A percentile compares a stretch with the other conserved stretches of the same genome.
These are phyloP conservation scores for Microcaecilia unicolor DNA, from an alignment of 2,797 vertebrate species.

Conservation along the genomic window DNA sequence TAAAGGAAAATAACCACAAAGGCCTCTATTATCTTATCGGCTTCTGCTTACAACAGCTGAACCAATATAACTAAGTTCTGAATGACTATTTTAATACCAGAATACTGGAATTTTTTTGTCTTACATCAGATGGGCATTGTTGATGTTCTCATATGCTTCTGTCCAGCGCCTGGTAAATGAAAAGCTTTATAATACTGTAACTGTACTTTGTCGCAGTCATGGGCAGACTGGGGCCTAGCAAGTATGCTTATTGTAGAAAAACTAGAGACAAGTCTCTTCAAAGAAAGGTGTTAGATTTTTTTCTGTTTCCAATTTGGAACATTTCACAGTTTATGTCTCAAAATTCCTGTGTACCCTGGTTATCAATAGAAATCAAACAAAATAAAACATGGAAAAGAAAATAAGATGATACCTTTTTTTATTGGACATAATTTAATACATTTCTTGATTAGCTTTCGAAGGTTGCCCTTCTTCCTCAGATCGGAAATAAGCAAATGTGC, in stretches of 20 bases:
- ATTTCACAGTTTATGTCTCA: constrained; percentile 9
- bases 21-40: constrained; percentile 87
- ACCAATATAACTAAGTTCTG: constrained; percentile 87
- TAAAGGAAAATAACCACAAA: constrained; percentile 95
- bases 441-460: too few species aligned
- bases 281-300: constrained; percentile 27
- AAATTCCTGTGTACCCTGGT: neutral
- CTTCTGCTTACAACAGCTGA: constrained; percentile 94
- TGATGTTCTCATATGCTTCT: constrained; percentile 74
- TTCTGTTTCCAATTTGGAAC: constrained; percentile 2
- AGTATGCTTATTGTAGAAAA: constrained; percentile 51
- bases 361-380: too few species aligned
- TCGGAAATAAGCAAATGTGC: too few species aligned
- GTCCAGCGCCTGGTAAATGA: constrained; percentile 73
- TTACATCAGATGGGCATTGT: constrained; percentile 81
- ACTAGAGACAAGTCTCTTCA: constrained; percentile 14
- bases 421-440: too few species aligned
- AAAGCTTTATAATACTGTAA: constrained; percentile 73
- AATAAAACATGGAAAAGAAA: too few species aligned
- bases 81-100: constrained; percentile 77
- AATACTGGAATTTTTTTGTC: constrained; percentile 91
- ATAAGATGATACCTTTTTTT: too few species aligned
- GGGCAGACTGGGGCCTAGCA: constrained; percentile 49
- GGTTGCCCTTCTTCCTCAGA: too few species aligned
- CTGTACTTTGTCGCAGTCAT: constrained; percentile 63